These are phyloP conservation scores for Orycteropus afer DNA, from an alignment of 2,113 vertebrate genomes.

Conservation along the genomic window DNA sequence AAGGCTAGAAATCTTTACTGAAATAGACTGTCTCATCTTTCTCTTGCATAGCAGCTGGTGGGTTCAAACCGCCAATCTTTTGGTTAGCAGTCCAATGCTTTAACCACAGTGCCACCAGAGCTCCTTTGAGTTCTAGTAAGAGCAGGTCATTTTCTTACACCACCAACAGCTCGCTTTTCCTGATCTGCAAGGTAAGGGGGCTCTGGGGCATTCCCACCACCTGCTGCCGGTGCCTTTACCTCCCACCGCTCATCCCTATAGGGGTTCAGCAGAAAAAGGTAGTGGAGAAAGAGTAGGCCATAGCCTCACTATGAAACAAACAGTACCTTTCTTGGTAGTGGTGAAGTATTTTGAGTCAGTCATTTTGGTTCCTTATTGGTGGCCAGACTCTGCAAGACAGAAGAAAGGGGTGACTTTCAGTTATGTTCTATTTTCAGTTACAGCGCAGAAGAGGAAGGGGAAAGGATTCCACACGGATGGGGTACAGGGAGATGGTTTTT, in stretches of 20 bases:
- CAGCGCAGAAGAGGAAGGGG: neutral
- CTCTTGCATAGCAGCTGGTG: no score
- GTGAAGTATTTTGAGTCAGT: constrained; percentile 99
- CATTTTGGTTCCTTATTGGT: constrained; percentile 90
- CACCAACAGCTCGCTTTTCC: neutral
- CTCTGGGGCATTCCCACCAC: neutral
- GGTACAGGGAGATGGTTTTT: neutral
- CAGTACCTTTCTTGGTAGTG: constrained; percentile 98
- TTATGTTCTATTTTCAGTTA: neutral
- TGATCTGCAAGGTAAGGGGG: neutral
- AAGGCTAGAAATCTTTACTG: no score
- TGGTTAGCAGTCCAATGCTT: no score
- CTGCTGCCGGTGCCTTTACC: neutral
- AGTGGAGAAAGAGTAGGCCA: neutral
- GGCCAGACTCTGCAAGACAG: constrained; percentile 78
- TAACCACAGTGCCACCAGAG: no score
- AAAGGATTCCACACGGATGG: neutral
- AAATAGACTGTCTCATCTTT: no score
- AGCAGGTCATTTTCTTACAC: neutral
- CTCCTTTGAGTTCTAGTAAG: constrained; percentile 17
- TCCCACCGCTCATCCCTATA: neutral
- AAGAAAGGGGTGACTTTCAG: constrained; percentile 4
- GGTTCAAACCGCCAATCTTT: no score
- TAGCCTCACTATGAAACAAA: neutral
- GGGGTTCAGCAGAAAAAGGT: neutral